Conservation (phyloP, 2,113 vertebrate species). For the Anarhynchus alexandrinus region DNA sequence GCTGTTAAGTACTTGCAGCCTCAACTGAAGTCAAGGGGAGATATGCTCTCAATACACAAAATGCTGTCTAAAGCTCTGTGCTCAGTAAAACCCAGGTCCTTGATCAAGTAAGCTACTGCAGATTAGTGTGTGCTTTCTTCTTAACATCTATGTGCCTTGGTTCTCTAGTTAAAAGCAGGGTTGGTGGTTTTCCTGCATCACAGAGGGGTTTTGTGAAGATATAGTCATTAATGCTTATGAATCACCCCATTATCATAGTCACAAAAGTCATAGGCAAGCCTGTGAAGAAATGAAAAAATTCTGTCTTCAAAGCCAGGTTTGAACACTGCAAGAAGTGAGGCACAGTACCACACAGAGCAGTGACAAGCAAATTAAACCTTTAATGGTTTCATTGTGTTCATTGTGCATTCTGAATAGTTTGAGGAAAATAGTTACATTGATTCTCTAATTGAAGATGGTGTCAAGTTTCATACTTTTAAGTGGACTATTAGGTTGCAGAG, state of each 20-base stretch:
- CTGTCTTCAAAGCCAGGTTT: background rate
- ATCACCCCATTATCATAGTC: background rate
- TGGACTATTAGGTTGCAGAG: background rate
- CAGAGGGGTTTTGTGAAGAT: background rate
- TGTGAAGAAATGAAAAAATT: background rate
- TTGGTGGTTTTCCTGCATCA: background rate
- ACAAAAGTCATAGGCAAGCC: background rate
- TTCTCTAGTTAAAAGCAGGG: background rate
- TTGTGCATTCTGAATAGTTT: background rate
- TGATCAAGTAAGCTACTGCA: background rate
- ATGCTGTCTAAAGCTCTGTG: background rate
- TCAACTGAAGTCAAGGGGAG: background rate
- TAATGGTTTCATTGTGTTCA: background rate
- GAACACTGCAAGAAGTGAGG: background rate
- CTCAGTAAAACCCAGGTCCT: background rate
- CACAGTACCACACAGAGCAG: background rate
- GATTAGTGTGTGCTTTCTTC: background rate
- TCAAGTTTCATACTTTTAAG: background rate
- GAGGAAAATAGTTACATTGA: background rate
- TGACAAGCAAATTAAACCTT: background rate
- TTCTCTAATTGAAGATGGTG: background rate
- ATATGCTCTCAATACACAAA: conserved; percentile 1
- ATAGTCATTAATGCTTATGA: background rate
- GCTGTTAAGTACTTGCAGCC: background rate
- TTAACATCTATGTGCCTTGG: background rate